Conservation (phyloP, 1,140 invertebrate species). For the Zaprionus inermis region DNA sequence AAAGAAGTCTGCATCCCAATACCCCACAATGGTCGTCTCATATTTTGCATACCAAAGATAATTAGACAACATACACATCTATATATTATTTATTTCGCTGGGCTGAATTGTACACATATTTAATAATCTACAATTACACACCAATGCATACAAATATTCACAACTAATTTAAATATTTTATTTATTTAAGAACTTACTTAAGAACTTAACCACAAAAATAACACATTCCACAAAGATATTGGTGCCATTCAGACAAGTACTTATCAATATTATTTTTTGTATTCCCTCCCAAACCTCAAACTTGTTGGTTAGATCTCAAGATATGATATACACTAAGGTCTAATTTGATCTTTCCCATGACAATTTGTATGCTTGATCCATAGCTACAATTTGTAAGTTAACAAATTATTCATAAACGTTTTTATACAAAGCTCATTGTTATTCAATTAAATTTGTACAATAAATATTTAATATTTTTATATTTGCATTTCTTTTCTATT, state of each 20-base stretch:
- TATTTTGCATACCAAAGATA: conserved; percentile 67
- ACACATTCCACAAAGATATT: conserved; percentile 68
- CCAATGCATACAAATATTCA: conserved; percentile 13
- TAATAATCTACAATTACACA: conserved; percentile 34
- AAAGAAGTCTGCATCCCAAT: conserved; percentile 33
- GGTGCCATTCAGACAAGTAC: conserved; percentile 63
- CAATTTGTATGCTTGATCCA: conserved; percentile 17
- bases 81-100: conserved; percentile 48
- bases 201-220: conserved; percentile 30
- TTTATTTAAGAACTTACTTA: conserved; percentile 70
- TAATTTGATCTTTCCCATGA: conserved; percentile 10
- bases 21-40: conserved; percentile 23
- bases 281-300: conserved; percentile 31
- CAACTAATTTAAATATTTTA: conserved; percentile 32
- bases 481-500: conserved; percentile 55
- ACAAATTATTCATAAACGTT: conserved; percentile 20
- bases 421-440: conserved; percentile 32
- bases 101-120: conserved; percentile 50
- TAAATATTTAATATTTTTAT: conserved; percentile 27
- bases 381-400: conserved; percentile 16
- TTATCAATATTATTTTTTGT: conserved; percentile 64
- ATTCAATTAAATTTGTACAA: conserved; percentile 48
- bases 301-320: conserved; percentile 38
- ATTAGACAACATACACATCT: conserved; percentile 48
- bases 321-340: conserved; percentile 25